A percentile compares a stretch with the other conserved stretches of the same genome.
These are phyloP conservation scores for Trialeurodes vaporariorum DNA, from an alignment of 1,140 invertebrate species.

Conservation along the genomic window DNA sequence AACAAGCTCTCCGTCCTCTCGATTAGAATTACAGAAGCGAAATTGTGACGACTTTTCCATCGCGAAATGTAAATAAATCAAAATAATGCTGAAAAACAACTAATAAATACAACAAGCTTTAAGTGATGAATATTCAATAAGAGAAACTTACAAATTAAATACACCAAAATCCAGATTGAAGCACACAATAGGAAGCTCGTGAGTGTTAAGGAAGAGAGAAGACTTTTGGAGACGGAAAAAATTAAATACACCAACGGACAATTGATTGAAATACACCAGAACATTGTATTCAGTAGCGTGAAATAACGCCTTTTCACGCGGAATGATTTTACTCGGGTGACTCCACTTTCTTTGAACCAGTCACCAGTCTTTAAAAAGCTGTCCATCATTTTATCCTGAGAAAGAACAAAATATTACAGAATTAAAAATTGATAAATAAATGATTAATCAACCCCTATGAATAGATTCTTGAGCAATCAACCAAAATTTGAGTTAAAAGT, in stretches of 20 bases:
- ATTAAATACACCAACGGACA: background rate
- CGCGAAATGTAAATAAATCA: too few species aligned
- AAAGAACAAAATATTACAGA: constrained; percentile 8
- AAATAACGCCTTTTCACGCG: constrained; percentile 44
- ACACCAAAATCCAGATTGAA: background rate
- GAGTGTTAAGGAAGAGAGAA: background rate
- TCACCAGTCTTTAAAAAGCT: constrained; percentile 72
- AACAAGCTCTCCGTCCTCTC: too few species aligned
- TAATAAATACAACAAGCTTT: too few species aligned
- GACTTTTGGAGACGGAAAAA: background rate
- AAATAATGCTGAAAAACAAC: too few species aligned
- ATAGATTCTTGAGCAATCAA: too few species aligned
- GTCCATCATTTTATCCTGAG: constrained; percentile 61
- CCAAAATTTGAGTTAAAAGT: too few species aligned
- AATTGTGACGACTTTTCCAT: too few species aligned
- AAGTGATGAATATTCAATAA: background rate
- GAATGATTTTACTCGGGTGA: constrained; percentile 45
- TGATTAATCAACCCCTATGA: too few species aligned
- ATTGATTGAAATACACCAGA: constrained; percentile 36
- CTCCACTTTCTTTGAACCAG: constrained; percentile 62
- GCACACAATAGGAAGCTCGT: background rate
- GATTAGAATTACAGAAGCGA: too few species aligned
- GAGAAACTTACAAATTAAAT: background rate
- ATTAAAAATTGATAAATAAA: background rate
- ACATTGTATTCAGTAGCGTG: constrained; percentile 52